Conservation (phyloP, 2,888 invertebrate genomes). For the Platycnemis pennipes region DNA sequence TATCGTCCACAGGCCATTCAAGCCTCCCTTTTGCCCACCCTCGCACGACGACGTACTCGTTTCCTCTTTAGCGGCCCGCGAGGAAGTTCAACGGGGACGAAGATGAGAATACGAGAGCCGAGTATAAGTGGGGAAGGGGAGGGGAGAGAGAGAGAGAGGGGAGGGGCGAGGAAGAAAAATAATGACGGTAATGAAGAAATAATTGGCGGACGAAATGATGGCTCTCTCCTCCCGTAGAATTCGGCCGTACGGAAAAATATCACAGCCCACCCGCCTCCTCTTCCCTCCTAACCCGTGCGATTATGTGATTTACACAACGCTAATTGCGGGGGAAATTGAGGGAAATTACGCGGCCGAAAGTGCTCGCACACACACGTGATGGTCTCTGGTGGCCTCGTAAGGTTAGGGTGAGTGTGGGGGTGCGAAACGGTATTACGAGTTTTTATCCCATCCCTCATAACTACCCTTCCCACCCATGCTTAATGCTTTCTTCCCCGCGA, state of each 20-base stretch:
- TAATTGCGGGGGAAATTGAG: constrained; percentile 4
- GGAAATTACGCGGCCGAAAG: not conserved
- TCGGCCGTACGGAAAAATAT: constrained; percentile 6
- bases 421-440: not conserved
- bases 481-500: not conserved
- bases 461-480: not conserved
- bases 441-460: not conserved
- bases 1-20: too few species aligned
- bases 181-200: constrained; percentile 28
- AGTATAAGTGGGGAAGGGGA: not conserved
- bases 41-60: too few species aligned
- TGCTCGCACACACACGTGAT: not conserved
- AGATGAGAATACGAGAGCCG: not conserved
- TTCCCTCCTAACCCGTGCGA: too few species aligned
- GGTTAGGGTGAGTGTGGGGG: not conserved
- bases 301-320: constrained; percentile 23
- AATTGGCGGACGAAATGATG: constrained; percentile 3
- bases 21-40: too few species aligned
- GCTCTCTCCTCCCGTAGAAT: not conserved
- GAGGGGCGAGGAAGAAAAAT: not conserved
- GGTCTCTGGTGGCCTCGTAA: not conserved
- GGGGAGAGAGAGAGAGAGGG: not conserved
- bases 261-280: not conserved
- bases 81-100: not conserved
- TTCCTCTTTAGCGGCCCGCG: not conserved